Base-by-base conservation (phyloP, 2,797 vertebrate genomes). In the Cuniculus paca region DNA sequence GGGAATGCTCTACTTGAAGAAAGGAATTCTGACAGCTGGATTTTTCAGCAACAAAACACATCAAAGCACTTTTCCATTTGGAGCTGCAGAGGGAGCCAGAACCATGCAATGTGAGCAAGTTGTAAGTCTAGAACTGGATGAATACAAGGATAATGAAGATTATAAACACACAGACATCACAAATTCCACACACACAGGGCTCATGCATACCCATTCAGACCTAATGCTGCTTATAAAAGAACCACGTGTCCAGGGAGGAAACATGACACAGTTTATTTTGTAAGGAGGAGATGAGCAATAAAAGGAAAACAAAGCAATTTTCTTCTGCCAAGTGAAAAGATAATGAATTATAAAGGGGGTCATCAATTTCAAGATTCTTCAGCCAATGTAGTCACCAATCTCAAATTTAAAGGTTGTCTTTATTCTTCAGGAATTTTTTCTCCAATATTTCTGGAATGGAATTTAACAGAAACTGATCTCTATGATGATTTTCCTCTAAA, bases 21-120 rank as follows among this genome's bases (percentile, higher is more conserved):
- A 88, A 94, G 8, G 8, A 91, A 94, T 28, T 45, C 81, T 28
- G 42, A 82, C 36, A 95, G 81, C 60, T 95, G 34, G 54, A 50
- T 88, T 93, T 91, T 78, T 90, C 58, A 82, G 52, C 74, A 94
- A 68, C 77, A 83, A 94, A 97, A 77, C 39, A 94, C 52, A 94
- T 92, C 86, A 94, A 56, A 87, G 98, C 97, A 98, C 94, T 98
- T 97, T 95, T 97, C 90, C 92, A 93, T 70, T 95, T 94, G 90
- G 42, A 94, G 94, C 98, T 98, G 98, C 98, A 98, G 98, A 98
- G 98, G 98, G 98, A 97, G 98, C 98, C 97, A 97, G 96, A 98
- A 97, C 96, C 98, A 97, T 95, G 84, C 96, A 96, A 95, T 97
- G 97, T 0, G 60, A 97, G 50, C 75, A 89, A 92, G 31, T 50